Conservation (phyloP, 2,797 vertebrate genomes). For the Avahi laniger region DNA sequence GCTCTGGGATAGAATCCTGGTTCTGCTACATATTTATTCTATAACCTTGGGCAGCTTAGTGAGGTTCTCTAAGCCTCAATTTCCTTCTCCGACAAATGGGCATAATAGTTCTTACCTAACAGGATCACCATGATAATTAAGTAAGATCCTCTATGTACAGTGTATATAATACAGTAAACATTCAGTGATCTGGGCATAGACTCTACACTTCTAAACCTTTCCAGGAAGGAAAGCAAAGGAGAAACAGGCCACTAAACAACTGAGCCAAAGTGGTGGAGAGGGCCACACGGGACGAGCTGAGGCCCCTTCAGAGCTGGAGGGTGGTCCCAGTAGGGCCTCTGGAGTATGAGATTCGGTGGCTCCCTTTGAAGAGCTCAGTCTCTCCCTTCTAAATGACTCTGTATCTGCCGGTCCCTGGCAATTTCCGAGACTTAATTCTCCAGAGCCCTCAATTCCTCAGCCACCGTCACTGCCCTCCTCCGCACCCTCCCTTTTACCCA, state of each 20-base stretch:
- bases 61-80: neutral
- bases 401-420: neutral
- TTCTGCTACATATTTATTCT: neutral
- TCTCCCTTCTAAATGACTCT: neutral
- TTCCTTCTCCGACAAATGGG: neutral
- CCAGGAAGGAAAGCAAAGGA: neutral
- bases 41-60: neutral
- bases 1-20: neutral
- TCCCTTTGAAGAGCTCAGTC: neutral
- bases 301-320: neutral
- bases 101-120: neutral
- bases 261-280: neutral
- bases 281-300: neutral
- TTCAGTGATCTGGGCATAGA: neutral
- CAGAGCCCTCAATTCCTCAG: neutral
- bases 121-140: neutral
- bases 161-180: neutral
- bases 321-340: neutral
- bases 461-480: neutral
- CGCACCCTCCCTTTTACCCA: neutral
- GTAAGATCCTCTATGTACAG: neutral
- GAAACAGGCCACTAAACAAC: neutral
- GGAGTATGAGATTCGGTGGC: fast-evolving
- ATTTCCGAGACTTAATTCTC: constrained; percentile 8
- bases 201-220: neutral